Evolutionary conservation across 2,888 invertebrate species (phyloP), one percentile per base, ranked within the genome.

Genomic region (Rotaria magnacalcarata): DNA sequence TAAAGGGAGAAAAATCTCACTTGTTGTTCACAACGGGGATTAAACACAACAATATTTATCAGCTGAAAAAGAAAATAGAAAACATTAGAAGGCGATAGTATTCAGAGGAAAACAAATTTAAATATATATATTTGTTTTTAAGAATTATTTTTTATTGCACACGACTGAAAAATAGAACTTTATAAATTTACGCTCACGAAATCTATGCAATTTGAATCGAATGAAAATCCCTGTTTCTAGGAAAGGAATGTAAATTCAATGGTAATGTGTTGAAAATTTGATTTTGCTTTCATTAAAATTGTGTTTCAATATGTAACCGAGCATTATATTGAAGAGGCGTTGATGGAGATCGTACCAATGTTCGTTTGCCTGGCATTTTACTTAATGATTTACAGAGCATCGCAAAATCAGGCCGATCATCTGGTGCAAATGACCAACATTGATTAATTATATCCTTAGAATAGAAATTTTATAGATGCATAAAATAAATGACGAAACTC

Each of bases 261-360:
- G 75, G 24, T 4, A 47, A 47, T 47, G 16, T 16, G 21, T 80
- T 67, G 34, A 67, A 19, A 6, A 67, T 67, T 67, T 34, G 27
- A 34, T 34, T 34, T 19, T 67, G n/a, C n/a, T 0, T 24, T 60
- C n/a, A 27, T 60, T 67, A 67, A 67, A 67, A 67, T 67, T 67
- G 67, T 34, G 67, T 19, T 67, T 67, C 67, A 34, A 80, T 47
- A n/a, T 80, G 47, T 47, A 24, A 47, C 47, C 86, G 84, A 67
- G 84, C 52, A 52, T 86, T 84, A 34, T 97, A 93, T 91, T 97
- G 96, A 89, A 97, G 95, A 52, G 98, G 98, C 93, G 98, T 97
- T 88, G 97, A 98, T 88, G 99, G 99, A 90, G 96, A 97, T 88
- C 99, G 94, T 85, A 96, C 96, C 88, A 99, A 93, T 84, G 96